Conservation (phyloP, 1,140 invertebrate genomes). For the Zophobas atratus region DNA sequence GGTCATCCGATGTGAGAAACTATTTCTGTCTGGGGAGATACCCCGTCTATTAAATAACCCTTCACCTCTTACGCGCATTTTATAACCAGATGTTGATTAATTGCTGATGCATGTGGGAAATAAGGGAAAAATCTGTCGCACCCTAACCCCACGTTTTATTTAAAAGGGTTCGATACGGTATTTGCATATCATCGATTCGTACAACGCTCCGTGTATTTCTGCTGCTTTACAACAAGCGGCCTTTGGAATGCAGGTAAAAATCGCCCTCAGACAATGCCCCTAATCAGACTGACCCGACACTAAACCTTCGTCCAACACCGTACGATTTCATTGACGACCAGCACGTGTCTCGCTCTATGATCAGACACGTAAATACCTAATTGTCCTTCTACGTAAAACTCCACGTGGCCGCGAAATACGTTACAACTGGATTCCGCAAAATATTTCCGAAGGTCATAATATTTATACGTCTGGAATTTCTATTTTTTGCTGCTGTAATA, state of each 20-base stretch:
- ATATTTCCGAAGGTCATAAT: slow-evolving; percentile 28
- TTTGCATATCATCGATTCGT: slow-evolving; percentile 27
- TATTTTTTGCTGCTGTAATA: neutral
- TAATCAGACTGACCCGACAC: slow-evolving; percentile 12
- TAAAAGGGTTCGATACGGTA: slow-evolving; percentile 33
- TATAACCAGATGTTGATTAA: slow-evolving; percentile 54
- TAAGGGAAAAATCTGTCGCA: slow-evolving; percentile 50
- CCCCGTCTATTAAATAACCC: slow-evolving; percentile 36
- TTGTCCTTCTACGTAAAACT: slow-evolving; percentile 31
- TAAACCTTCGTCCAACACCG: slow-evolving; percentile 1
- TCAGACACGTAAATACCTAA: slow-evolving; percentile 25
- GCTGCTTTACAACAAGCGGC: neutral
- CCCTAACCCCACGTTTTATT: slow-evolving; percentile 20
- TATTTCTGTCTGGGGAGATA: slow-evolving; percentile 22
- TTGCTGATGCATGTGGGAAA: slow-evolving; percentile 51
- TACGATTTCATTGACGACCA: slow-evolving; percentile 30
- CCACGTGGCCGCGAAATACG: slow-evolving; percentile 35
- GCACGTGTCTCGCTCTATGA: slow-evolving; percentile 21
- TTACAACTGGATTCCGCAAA: slow-evolving; percentile 29
- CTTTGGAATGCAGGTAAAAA: slow-evolving; percentile 31
- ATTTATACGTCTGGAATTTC: slow-evolving; percentile 20
- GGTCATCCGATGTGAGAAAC: slow-evolving; percentile 50
- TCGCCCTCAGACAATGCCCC: slow-evolving; percentile 15
- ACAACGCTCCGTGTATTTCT: neutral
- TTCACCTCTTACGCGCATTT: slow-evolving; percentile 45